phyloP scores from a whole-genome alignment of 2,888 invertebrate genomes.

The Fragum whitleyi region DNA sequence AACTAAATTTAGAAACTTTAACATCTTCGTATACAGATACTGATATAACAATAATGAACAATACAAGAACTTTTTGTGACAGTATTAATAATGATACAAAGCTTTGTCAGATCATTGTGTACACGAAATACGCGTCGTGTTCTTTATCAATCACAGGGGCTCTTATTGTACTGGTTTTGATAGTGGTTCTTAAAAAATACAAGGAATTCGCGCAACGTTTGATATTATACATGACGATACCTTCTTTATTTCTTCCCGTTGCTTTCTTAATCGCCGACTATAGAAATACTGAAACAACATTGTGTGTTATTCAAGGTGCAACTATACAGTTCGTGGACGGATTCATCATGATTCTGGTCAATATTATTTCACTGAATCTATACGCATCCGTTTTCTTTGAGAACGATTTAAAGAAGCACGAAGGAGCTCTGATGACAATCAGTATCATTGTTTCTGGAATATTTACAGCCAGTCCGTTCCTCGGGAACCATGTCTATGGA shows the following conservation, averaged over 20 bases:
- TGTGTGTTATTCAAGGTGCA: slow-evolving; percentile 44
- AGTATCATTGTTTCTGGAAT: slow-evolving; percentile 30
- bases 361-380: slow-evolving; percentile 37
- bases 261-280: slow-evolving; percentile 30
- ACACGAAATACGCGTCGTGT: slow-evolving; percentile 21
- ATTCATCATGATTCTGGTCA: slow-evolving; percentile 25
- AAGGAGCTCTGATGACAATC: neutral
- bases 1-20: too few relatives aligned
- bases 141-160: slow-evolving; percentile 17
- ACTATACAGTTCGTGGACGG: slow-evolving; percentile 30
- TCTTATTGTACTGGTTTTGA: neutral
- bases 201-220: slow-evolving; percentile 44
- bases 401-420: slow-evolving; percentile 15
- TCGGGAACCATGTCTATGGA: slow-evolving; percentile 35
- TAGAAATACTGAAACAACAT: neutral
- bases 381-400: slow-evolving; percentile 26
- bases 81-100: slow-evolving; percentile 1
- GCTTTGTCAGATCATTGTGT: slow-evolving; percentile 22
- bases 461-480: slow-evolving; percentile 26
- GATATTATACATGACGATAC: slow-evolving; percentile 38
- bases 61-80: neutral
- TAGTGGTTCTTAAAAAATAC: slow-evolving; percentile 35
- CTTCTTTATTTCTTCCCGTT: slow-evolving; percentile 23
- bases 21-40: too few relatives aligned
- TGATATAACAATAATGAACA: neutral